Evolutionary conservation across 2,888 invertebrate genomes (phyloP).

Genomic region (Diploptera punctata): DNA sequence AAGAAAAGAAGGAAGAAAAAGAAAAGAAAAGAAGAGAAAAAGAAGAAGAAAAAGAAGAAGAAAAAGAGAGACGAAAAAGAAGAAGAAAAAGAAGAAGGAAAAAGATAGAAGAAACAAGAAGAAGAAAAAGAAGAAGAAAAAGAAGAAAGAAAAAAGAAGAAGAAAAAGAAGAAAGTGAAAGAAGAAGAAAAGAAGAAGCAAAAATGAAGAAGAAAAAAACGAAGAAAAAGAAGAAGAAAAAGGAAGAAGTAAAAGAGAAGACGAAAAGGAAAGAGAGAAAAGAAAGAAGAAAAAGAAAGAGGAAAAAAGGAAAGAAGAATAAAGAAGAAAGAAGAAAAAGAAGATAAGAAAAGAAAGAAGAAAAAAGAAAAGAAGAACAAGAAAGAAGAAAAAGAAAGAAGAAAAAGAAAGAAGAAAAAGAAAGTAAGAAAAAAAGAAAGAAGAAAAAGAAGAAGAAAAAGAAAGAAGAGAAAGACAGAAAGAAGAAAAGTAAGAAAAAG

Average conservation of each 20-base stretch:
- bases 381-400: too few species aligned
- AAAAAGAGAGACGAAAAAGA: too few species aligned
- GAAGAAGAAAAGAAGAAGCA: slow-evolving; percentile 2
- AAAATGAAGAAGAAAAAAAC: too few species aligned
- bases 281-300: neutral
- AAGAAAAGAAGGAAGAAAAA: neutral
- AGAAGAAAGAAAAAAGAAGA: neutral
- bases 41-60: neutral
- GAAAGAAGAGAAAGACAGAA: neutral
- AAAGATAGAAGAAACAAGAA: neutral
- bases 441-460: neutral
- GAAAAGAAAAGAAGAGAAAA: neutral
- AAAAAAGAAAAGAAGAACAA: too few species aligned
- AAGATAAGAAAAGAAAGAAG: neutral
- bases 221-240: too few species aligned
- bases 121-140: neutral
- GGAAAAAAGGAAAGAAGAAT: too few species aligned
- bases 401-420: too few species aligned
- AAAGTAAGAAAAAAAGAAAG: too few species aligned
- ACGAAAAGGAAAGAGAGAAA: slow-evolving; percentile 3
- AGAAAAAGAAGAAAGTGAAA: neutral
- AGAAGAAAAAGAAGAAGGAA: neutral
- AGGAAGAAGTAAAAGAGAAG: too few species aligned
- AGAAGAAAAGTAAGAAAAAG: too few species aligned
- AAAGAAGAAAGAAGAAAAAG: too few species aligned